These are phyloP conservation scores for Grammomys surdaster DNA, from an alignment of 2,113 vertebrate genomes.

Conservation along the genomic window DNA sequence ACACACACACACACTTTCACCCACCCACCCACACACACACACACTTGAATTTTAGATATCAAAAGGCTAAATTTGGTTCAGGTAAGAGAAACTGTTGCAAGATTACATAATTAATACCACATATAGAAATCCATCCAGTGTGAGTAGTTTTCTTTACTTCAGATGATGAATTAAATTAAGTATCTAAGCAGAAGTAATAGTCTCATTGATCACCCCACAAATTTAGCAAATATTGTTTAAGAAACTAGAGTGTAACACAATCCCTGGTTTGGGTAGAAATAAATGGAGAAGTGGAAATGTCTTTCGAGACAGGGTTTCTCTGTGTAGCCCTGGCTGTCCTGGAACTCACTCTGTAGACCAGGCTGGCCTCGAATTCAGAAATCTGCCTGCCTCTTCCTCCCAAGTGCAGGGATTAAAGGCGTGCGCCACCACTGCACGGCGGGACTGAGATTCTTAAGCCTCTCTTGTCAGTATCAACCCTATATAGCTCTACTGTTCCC, in stretches of 20 bases:
- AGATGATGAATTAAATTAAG: background rate
- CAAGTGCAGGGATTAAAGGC: no score
- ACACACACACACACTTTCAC: background rate
- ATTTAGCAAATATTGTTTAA: slow-evolving; percentile 22
- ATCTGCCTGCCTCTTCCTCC: no score
- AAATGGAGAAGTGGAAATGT: background rate
- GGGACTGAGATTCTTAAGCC: background rate
- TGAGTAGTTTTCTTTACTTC: background rate
- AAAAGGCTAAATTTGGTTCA: slow-evolving; percentile 34
- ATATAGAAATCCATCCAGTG: background rate
- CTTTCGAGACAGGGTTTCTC: background rate
- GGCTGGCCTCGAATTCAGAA: no score
- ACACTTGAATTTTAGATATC: background rate
- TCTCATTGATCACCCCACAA: background rate
- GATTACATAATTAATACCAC: background rate
- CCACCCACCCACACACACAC: background rate
- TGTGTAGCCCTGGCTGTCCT: no score
- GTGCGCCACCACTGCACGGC: no score
- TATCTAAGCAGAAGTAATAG: background rate
- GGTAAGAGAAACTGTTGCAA: background rate
- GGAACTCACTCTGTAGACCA: no score
- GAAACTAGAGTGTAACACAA: background rate
- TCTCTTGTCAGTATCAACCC: background rate
- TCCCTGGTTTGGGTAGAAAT: slow-evolving; percentile 33
- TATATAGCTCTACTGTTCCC: background rate